Conservation (phyloP, 2,797 vertebrate genomes). For the Bryconaethiops microstoma region DNA sequence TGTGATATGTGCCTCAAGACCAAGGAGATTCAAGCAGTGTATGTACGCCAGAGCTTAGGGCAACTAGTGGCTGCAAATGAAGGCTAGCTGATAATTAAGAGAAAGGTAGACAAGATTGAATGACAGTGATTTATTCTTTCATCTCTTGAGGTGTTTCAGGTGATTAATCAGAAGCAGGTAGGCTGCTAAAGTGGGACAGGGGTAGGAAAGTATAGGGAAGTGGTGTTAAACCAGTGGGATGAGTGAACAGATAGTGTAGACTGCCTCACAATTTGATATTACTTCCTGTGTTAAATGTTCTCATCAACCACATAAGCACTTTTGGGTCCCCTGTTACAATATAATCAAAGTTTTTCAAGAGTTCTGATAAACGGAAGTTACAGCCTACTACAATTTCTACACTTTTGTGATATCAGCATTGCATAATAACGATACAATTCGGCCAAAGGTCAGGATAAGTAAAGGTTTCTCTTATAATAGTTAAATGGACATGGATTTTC, state of each 20-base stretch:
- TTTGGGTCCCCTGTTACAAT: conserved; percentile 68
- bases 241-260: conserved; percentile 21
- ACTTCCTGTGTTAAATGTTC: conserved; percentile 34
- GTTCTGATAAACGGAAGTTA: conserved; percentile 5
- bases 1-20: conserved; percentile 98
- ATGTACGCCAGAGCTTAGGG: conserved; percentile 92
- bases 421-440: conserved; percentile 16
- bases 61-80: conserved; percentile 95
- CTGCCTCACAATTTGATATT: conserved; percentile 24
- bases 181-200: conserved; percentile 31
- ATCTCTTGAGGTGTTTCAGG: conserved; percentile 48
- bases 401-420: conserved; percentile 10
- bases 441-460: not conserved
- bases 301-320: conserved; percentile 54
- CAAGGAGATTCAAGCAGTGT: conserved; percentile 98
- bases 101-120: conserved; percentile 50
- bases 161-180: conserved; percentile 6
- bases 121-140: conserved; percentile 16
- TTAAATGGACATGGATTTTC: not conserved
- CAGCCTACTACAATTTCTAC: not conserved
- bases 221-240: conserved; percentile 20
- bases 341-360: conserved; percentile 1
- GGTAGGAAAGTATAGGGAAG: conserved; percentile 17
- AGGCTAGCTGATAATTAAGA: conserved; percentile 75
- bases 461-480: not conserved